These are phyloP conservation scores for Arion vulgaris DNA, from an alignment of 1,140 invertebrate species.

Conservation along the genomic window DNA sequence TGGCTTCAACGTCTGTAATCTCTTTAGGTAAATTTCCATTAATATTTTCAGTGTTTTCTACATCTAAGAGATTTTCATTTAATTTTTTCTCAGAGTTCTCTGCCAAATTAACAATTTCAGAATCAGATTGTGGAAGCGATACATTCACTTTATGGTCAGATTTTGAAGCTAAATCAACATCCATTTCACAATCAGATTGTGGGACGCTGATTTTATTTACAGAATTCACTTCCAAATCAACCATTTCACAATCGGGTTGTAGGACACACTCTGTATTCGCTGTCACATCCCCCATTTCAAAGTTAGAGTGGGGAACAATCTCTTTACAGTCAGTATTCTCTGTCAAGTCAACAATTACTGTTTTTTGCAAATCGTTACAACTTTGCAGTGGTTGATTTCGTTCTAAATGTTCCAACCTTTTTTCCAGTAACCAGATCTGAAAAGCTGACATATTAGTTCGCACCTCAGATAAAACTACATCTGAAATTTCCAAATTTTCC, in stretches of 20 bases:
- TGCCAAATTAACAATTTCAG: neutral
- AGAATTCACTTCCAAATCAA: neutral
- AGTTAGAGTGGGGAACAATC: neutral
- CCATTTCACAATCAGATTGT: too few relatives aligned
- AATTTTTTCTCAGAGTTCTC: too few relatives aligned
- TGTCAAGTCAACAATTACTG: neutral
- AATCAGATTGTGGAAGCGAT: too few relatives aligned
- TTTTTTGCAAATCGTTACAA: neutral
- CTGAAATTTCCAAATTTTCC: neutral
- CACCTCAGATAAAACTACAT: neutral
- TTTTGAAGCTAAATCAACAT: too few relatives aligned
- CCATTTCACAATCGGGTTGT: neutral
- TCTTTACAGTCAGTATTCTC: neutral
- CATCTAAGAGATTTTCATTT: neutral
- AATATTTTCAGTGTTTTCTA: neutral
- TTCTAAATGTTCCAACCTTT: neutral
- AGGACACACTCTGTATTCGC: neutral
- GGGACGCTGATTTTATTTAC: neutral
- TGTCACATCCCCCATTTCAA: neutral
- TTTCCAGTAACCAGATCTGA: conserved; percentile 1
- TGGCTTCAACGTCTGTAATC: neutral
- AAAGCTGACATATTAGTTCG: neutral
- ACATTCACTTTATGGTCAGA: too few relatives aligned
- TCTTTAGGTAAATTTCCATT: neutral
- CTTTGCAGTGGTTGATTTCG: neutral